Conservation (phyloP, 2,888 invertebrate genomes). For the Patella pellucida region DNA sequence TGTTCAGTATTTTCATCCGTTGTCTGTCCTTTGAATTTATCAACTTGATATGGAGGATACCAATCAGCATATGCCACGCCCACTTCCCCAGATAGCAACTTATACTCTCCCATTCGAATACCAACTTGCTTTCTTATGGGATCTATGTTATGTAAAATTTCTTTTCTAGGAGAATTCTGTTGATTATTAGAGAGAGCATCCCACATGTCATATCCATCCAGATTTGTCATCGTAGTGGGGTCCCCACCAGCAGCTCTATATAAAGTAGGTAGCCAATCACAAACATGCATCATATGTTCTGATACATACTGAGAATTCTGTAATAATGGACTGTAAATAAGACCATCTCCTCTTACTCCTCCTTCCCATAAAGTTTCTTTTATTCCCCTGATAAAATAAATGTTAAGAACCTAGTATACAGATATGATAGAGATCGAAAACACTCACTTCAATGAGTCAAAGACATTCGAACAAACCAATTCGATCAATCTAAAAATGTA, state of each 20-base stretch:
- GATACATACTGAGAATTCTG: conserved; percentile 78
- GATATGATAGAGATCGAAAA: too few relatives aligned
- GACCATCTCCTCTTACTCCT: conserved; percentile 84
- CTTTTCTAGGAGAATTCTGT: conserved; percentile 75
- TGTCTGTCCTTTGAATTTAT: too few relatives aligned
- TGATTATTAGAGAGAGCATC: conserved; percentile 77
- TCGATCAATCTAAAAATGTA: too few relatives aligned
- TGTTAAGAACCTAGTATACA: too few relatives aligned
- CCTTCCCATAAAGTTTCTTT: conserved; percentile 76
- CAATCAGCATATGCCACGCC: conserved; percentile 48
- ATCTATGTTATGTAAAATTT: conserved; percentile 73
- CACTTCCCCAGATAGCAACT: conserved; percentile 58
- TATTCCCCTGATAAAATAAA: conserved; percentile 57
- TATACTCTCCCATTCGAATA: conserved; percentile 62
- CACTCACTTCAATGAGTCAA: too few relatives aligned
- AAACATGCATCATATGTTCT: conserved; percentile 82
- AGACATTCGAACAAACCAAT: too few relatives aligned
- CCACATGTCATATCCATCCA: conserved; percentile 86
- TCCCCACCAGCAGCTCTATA: conserved; percentile 78
- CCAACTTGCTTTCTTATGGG: conserved; percentile 46
- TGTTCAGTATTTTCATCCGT: too few relatives aligned
- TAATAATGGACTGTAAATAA: conserved; percentile 83
- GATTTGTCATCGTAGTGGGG: conserved; percentile 40
- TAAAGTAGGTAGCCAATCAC: conserved; percentile 92
- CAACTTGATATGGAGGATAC: conserved; percentile 60